phyloP scores from a whole-genome alignment of 2,797 vertebrate genomes.

The Buceros bicornis region DNA sequence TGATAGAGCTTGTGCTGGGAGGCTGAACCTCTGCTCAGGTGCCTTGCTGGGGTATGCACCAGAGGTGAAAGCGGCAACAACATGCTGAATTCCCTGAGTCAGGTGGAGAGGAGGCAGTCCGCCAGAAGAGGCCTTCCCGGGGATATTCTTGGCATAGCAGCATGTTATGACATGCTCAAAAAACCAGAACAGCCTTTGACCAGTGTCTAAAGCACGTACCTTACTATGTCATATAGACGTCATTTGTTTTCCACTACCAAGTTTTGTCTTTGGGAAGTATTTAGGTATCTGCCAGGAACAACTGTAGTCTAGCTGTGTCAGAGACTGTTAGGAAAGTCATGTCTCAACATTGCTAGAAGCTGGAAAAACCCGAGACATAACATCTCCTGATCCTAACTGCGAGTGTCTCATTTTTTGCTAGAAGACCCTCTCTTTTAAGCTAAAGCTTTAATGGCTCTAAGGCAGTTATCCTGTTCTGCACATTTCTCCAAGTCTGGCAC shows the following conservation, averaged over 20 bases:
- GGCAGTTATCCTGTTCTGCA: too few species aligned
- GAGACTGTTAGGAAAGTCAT: too few species aligned
- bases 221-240: not conserved
- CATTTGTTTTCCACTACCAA: not conserved
- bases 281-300: not conserved
- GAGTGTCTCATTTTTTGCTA: too few species aligned
- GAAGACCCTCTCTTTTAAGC: too few species aligned
- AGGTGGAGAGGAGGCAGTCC: not conserved
- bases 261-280: not conserved
- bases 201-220: not conserved
- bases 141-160: not conserved
- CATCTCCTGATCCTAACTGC: too few species aligned
- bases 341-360: too few species aligned
- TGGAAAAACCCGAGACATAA: too few species aligned
- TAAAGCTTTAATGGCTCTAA: too few species aligned
- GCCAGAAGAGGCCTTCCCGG: not conserved
- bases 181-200: not conserved
- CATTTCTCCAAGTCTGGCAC: too few species aligned
- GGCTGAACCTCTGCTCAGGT: not conserved
- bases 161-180: not conserved
- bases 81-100: not conserved
- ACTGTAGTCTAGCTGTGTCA: not conserved
- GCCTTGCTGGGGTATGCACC: too few species aligned
- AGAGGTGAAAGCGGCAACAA: not conserved
- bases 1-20: not conserved